Evolutionary conservation across 2,888 invertebrate species (phyloP).

Genomic region (Agrochola lychnidis): DNA sequence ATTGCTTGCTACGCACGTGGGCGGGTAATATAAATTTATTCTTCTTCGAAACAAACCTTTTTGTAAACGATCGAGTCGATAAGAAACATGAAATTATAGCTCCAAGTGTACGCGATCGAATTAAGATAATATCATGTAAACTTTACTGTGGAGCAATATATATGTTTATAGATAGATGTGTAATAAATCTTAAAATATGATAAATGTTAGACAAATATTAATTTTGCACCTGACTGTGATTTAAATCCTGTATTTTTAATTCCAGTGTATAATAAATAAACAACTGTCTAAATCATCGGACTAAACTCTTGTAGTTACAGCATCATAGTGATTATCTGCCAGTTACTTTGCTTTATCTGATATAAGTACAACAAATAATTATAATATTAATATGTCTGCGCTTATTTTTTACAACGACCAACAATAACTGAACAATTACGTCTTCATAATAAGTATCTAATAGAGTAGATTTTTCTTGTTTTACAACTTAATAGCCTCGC

Average conservation of each 20-base stretch:
- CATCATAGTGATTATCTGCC: conserved; percentile 34
- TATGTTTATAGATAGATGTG: conserved; percentile 13
- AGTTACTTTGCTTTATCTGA: conserved; percentile 36
- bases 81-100: conserved; percentile 65
- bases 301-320: conserved; percentile 11
- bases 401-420: conserved; percentile 49
- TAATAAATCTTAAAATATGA: conserved; percentile 22
- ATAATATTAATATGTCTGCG: conserved; percentile 45
- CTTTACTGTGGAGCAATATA: conserved; percentile 27
- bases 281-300: neutral
- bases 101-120: conserved; percentile 53
- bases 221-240: conserved; percentile 6
- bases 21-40: conserved; percentile 63
- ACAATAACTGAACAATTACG: conserved; percentile 65
- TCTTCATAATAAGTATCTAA: conserved; percentile 61
- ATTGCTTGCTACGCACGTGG: conserved; percentile 62
- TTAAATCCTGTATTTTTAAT: conserved; percentile 9
- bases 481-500: conserved; percentile 66
- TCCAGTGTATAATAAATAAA: neutral
- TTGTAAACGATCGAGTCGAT: conserved; percentile 63
- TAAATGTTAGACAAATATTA: conserved; percentile 26
- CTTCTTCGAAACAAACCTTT: conserved; percentile 59
- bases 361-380: conserved; percentile 39
- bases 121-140: conserved; percentile 59
- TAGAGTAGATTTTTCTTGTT: conserved; percentile 68